Base-by-base conservation (phyloP, 2,888 invertebrate species). In the Microplitis manilae region DNA sequence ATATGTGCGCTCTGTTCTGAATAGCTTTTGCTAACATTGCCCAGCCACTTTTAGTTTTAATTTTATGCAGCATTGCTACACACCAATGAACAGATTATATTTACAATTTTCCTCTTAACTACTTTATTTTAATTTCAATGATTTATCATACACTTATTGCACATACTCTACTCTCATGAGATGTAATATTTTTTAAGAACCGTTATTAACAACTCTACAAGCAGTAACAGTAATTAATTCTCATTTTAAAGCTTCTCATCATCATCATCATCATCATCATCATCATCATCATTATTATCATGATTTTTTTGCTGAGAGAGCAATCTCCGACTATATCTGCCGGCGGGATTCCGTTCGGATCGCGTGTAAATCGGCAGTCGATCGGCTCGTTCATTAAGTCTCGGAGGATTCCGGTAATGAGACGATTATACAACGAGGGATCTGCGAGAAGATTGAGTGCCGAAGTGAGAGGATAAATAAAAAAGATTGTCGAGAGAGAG, bases 341-440 rank as follows among this genome's bases (percentile, higher is more conserved):
- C 50, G 50, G 50, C 13, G 50, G 50, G 50, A 50, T 50, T 50
- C 50, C 50, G 50, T 8, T 20, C 8, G 38, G 67, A 67, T 67
- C 67, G 67, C 67, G 67, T 67, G 67, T 20, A 20, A 30, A 67
- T 62, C 62, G 20, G 64, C 64, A 64, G 67, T 67, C 67, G 67
- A 67, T 67, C 30, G 67, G 38, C 67, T 67, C 67, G 39, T 67
- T 67, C 67, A 67, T 67, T 67, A 67, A 67, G 67, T 67, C 67
- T 20, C 5, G 30, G 39, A 67, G 38, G 30, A 67, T 38, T 67
- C 67, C 67, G 67, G n/a, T 67, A 67, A 67, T 67, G 39, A 67
- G 67, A 39, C 67, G 38, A 67, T 67, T 67, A 67, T 30, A 20
- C 30, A 20, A 20, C n/a, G 13, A 9, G 64, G 64, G 17, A 64